Evolutionary conservation across 2,888 invertebrate genomes (phyloP).

Genomic region (Rhagonycha fulva): DNA sequence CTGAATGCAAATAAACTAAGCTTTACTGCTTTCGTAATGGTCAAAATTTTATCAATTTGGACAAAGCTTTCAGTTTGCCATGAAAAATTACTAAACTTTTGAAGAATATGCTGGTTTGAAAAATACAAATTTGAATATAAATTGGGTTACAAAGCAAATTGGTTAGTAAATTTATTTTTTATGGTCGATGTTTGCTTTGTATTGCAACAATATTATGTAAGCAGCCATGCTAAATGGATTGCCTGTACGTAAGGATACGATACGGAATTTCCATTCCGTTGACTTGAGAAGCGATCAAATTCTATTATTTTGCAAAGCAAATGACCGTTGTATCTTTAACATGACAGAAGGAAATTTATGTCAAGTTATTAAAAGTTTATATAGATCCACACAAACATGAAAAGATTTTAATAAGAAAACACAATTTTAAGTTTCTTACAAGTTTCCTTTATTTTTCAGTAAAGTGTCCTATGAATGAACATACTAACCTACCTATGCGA

Average conservation of each 20-base stretch:
- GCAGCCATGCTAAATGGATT: constrained; percentile 2
- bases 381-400: neutral
- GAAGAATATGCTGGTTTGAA: neutral
- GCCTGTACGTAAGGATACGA: neutral
- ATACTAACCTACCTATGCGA: neutral
- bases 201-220: neutral
- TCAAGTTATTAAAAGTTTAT: neutral
- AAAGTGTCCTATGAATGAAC: neutral
- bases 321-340: neutral
- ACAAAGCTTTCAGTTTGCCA: neutral
- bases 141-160: neutral
- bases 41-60: neutral
- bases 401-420: neutral
- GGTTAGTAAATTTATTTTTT: neutral
- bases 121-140: neutral
- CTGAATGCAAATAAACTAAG: neutral
- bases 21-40: neutral
- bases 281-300: neutral
- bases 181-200: neutral
- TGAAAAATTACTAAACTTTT: neutral
- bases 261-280: neutral
- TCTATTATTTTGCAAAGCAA: neutral
- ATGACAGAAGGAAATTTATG: neutral
- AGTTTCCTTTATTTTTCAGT: neutral
- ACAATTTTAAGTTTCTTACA: neutral